Evolutionary conservation across 2,797 vertebrate genomes (phyloP).

Genomic region (Petrocephalus sullivani): DNA sequence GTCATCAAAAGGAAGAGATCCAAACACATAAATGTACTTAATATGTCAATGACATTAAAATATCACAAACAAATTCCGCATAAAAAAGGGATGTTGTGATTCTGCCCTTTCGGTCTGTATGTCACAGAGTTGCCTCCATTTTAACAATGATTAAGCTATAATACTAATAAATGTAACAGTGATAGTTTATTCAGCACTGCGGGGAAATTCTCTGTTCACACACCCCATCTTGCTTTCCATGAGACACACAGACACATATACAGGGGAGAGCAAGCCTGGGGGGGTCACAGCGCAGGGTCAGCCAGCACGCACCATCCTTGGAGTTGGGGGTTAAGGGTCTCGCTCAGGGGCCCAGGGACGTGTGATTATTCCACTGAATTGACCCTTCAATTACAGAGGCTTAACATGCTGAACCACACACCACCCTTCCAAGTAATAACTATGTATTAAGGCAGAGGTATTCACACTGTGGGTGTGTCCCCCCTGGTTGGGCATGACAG

Average conservation of each 20-base stretch:
- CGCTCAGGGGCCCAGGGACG: neutral
- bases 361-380: neutral
- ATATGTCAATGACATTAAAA: neutral
- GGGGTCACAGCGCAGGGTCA: neutral
- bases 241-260: neutral
- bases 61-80: neutral
- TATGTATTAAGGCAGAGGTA: no score
- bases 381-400: neutral
- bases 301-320: neutral
- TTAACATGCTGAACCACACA: neutral
- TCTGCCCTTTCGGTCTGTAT: neutral
- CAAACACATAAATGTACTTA: neutral
- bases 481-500: no score
- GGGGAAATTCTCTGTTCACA: neutral
- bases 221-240: neutral
- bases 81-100: neutral
- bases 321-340: neutral
- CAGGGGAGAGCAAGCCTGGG: neutral
- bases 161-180: neutral
- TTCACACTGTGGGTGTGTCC: no score
- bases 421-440: neutral
- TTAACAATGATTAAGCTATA: neutral
- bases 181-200: neutral
- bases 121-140: neutral
- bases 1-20: neutral